Percentiles rank a stretch among this genome's conserved stretches.
Evolutionary conservation across 2,888 invertebrate species (phyloP).

Genomic region (Allolobophora icterica): DNA sequence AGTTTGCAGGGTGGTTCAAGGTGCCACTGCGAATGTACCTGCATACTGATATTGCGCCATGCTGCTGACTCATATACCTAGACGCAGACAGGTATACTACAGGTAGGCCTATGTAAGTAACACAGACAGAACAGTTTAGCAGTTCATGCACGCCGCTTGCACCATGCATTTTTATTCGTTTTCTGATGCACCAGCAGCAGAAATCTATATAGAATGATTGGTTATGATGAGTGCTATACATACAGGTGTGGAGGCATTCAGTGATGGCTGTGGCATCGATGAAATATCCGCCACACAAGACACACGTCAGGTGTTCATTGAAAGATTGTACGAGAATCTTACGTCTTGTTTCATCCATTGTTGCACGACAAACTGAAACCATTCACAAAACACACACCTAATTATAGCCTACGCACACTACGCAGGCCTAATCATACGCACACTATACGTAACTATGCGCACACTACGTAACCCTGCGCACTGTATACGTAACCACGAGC

Average conservation of each 20-base stretch:
- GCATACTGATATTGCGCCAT: no score
- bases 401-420: no score
- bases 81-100: background rate
- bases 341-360: background rate
- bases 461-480: no score
- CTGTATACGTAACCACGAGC: no score
- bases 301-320: slow-evolving; percentile 33
- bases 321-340: background rate
- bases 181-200: background rate
- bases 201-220: background rate
- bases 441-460: no score
- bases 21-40: no score
- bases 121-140: background rate
- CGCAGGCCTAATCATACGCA: background rate
- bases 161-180: background rate
- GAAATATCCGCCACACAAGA: slow-evolving; percentile 33
- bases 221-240: background rate
- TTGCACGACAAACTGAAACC: slow-evolving; percentile 9
- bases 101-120: background rate
- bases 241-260: slow-evolving; percentile 35
- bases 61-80: no score
- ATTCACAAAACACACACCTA: background rate
- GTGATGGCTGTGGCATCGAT: slow-evolving; percentile 37
- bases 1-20: no score
- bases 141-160: background rate